Base-by-base conservation (phyloP, 2,888 invertebrate genomes). In the Amblyteles armatorius region DNA sequence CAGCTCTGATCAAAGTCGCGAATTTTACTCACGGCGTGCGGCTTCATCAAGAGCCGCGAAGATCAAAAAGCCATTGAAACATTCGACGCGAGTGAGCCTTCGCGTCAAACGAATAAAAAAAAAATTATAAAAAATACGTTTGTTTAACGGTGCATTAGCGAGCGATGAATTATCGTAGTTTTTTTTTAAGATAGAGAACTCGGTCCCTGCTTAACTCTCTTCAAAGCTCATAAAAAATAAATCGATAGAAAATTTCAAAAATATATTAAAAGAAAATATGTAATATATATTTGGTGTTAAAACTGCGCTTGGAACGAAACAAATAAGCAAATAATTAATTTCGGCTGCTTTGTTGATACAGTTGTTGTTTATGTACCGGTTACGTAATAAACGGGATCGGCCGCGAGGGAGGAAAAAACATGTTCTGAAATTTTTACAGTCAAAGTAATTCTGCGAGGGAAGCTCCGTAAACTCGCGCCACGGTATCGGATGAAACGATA, bases 31-130 rank as follows among this genome's bases (percentile, higher is more conserved):
- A 40, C 22, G 40, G 52, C 50, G 29, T 16, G 22, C 19, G 16
- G 19, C 57, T 40, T 19, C 26, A 40, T 73, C n/a, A 16, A 72
- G 11, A 19, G 40, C 3, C 9, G 5, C 11, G 29, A 19, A 19
- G 7, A 74, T 63, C 19, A 16, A 57, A 73, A 73, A 73, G 57
- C 40, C 7, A 57, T 22, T 13, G 4, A 40, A 33, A 19, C 52
- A 40, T 9, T 9, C 16, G 26, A 44, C 44, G 29, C 48, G n/a
- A 19, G 19, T 40, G 48, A 60, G 63, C 26, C 44, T 74, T 33
- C 11, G 22, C 29, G 44, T 22, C 19, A 60, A 60, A 74, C 48
- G 29, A 63, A 60, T 33, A 29, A 16, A 74, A 50, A 63, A 3
- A 26, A 44, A 63, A 16, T 44, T 57, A 4, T 29, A 57, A 11